Percentiles rank a stretch among this genome's conserved stretches.
These are phyloP conservation scores for Seriola quinqueradiata DNA, from an alignment of 2,113 vertebrate genomes.

Conservation along the genomic window DNA sequence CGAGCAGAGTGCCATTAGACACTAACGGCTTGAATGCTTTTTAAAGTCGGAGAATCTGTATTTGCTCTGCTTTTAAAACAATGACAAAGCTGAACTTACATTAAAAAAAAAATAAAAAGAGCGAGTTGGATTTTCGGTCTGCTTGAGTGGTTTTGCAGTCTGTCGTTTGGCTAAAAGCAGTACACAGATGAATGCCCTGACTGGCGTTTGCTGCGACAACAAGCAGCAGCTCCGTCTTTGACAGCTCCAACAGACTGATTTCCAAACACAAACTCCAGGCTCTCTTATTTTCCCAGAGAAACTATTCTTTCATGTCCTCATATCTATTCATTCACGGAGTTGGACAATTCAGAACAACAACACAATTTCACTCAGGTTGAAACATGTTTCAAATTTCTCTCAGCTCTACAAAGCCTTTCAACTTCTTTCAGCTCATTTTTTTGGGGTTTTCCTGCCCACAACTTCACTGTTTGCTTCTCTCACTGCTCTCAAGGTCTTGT, in stretches of 20 bases:
- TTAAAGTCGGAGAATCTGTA: not conserved
- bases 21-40: not conserved
- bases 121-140: not conserved
- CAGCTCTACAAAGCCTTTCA: not conserved
- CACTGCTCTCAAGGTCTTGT: not conserved
- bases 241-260: conserved; percentile 21
- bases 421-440: not conserved
- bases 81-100: not conserved
- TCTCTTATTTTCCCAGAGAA: conserved; percentile 2
- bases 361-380: not conserved
- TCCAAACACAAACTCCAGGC: conserved; percentile 1
- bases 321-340: not conserved
- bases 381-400: not conserved
- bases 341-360: not conserved
- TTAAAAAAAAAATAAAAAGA: not conserved
- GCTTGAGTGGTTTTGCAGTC: conserved; percentile 21
- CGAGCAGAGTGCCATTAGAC: not conserved
- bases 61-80: not conserved
- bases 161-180: conserved; percentile 29
- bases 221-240: conserved; percentile 20
- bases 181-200: conserved; percentile 20
- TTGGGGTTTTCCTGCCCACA: not conserved
- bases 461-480: not conserved
- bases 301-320: not conserved
- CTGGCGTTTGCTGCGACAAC: conserved; percentile 22